These are phyloP conservation scores for Latrodectus hesperus DNA, from an alignment of 2,888 invertebrate genomes.

Conservation along the genomic window DNA sequence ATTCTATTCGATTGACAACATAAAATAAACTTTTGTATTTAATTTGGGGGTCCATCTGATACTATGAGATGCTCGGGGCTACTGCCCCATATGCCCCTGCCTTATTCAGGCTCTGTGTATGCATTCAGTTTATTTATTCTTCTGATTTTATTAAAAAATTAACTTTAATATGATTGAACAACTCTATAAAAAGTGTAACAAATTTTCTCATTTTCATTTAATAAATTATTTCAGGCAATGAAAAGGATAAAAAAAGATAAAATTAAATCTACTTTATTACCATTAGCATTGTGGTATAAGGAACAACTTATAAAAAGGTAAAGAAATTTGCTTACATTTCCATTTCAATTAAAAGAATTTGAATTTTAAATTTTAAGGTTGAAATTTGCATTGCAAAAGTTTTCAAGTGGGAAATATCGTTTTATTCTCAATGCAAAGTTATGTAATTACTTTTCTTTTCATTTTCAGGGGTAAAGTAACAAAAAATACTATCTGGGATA, in stretches of 20 bases:
- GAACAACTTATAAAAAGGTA: not conserved
- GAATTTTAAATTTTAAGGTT: not conserved
- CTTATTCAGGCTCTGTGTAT: too few relatives aligned
- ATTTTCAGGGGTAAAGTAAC: conserved; percentile 85
- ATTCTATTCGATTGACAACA: too few relatives aligned
- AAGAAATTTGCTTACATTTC: not conserved
- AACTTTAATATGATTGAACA: too few relatives aligned
- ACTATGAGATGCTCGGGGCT: too few relatives aligned
- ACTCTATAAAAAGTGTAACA: too few relatives aligned
- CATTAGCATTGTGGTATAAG: not conserved
- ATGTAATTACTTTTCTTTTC: not conserved
- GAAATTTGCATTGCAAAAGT: not conserved
- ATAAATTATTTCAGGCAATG: not conserved
- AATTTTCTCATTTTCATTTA: too few relatives aligned
- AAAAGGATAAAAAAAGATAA: not conserved
- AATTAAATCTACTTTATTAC: not conserved
- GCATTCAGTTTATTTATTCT: too few relatives aligned
- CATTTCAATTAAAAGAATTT: not conserved
- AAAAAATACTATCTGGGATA: conserved; percentile 93
- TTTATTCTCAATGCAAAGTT: not conserved
- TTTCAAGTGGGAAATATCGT: not conserved
- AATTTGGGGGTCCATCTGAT: too few relatives aligned
- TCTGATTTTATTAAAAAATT: too few relatives aligned
- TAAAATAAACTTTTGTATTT: too few relatives aligned
- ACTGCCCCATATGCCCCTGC: too few relatives aligned